phyloP scores from a whole-genome alignment of 2,888 invertebrate genomes.

The Melanostoma scalare region DNA sequence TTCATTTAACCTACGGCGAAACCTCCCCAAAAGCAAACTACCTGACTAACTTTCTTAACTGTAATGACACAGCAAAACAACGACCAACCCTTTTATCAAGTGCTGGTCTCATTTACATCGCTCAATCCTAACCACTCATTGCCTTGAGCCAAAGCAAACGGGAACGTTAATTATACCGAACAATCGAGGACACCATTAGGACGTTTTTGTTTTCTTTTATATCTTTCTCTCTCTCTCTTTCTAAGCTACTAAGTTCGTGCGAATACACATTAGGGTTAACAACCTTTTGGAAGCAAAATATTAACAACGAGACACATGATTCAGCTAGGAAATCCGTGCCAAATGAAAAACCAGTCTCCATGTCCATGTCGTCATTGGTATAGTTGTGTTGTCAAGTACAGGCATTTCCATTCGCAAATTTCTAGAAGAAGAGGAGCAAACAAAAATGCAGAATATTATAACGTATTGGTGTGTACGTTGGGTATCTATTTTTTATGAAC shows the following conservation, averaged over 20 bases:
- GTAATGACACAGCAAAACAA: conserved; percentile 40
- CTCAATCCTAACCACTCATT: conserved; percentile 32
- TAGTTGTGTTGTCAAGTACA: conserved; percentile 25
- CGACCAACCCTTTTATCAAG: conserved; percentile 25
- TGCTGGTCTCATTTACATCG: conserved; percentile 25
- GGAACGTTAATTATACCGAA: conserved; percentile 58
- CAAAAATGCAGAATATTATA: conserved; percentile 41
- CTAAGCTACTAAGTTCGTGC: conserved; percentile 28
- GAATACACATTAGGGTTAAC: conserved; percentile 49
- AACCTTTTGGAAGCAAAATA: conserved; percentile 44
- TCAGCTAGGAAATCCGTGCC: conserved; percentile 40
- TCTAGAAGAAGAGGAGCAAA: conserved; percentile 31
- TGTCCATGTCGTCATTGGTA: conserved; percentile 24
- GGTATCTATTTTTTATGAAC: conserved; percentile 48
- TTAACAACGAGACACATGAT: conserved; percentile 36
- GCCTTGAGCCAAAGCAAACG: conserved; percentile 54
- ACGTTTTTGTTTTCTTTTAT: conserved; percentile 8
- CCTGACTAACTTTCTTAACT: conserved; percentile 30
- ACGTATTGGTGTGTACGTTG: background rate
- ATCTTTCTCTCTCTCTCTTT: conserved; percentile 11
- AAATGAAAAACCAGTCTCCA: conserved; percentile 35
- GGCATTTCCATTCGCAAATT: conserved; percentile 12
- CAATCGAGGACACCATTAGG: conserved; percentile 59
- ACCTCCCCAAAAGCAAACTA: conserved; percentile 35
- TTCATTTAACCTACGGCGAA: conserved; percentile 5